Conservation (phyloP, 2,888 invertebrate genomes). For the Chrysopilus asiliformis region DNA sequence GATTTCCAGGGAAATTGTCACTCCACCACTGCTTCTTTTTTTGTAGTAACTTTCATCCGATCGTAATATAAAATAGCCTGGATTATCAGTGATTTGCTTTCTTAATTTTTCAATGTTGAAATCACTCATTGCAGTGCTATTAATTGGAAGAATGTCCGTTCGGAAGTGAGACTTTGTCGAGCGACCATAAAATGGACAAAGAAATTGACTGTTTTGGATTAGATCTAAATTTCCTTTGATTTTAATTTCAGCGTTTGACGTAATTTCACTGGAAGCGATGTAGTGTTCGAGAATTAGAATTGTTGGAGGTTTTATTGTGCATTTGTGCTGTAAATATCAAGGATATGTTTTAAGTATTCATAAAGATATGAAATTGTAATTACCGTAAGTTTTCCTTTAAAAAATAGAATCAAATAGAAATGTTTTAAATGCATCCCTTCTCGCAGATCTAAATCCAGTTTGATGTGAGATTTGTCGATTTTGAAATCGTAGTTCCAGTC, state of each 20-base stretch:
- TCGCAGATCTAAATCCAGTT: constrained; percentile 18
- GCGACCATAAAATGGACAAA: constrained; percentile 31
- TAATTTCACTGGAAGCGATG: constrained; percentile 17
- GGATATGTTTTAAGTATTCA: no score
- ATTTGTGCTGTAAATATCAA: constrained; percentile 22
- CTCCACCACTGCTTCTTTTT: constrained; percentile 9
- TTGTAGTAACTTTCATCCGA: constrained; percentile 25
- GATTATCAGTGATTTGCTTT: constrained; percentile 25
- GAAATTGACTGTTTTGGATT: constrained; percentile 28
- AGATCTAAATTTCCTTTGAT: constrained; percentile 26
- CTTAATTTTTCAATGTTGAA: constrained; percentile 23
- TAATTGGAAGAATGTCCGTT: constrained; percentile 19
- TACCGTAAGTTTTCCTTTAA: constrained; percentile 24
- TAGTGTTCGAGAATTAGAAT: constrained; percentile 23
- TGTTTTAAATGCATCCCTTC: constrained; percentile 12
- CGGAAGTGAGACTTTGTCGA: constrained; percentile 27
- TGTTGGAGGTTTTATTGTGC: constrained; percentile 27
- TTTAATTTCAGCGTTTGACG: constrained; percentile 21
- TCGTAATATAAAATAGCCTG: constrained; percentile 29
- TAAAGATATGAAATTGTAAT: no score
- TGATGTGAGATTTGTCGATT: constrained; percentile 25
- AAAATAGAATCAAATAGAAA: constrained; percentile 26
- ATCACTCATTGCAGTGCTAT: constrained; percentile 20
- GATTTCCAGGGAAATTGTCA: constrained; percentile 16
- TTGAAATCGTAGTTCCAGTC: constrained; percentile 25